These are phyloP conservation scores for Fragum sueziense DNA, from an alignment of 2,888 invertebrate species.

Conservation along the genomic window DNA sequence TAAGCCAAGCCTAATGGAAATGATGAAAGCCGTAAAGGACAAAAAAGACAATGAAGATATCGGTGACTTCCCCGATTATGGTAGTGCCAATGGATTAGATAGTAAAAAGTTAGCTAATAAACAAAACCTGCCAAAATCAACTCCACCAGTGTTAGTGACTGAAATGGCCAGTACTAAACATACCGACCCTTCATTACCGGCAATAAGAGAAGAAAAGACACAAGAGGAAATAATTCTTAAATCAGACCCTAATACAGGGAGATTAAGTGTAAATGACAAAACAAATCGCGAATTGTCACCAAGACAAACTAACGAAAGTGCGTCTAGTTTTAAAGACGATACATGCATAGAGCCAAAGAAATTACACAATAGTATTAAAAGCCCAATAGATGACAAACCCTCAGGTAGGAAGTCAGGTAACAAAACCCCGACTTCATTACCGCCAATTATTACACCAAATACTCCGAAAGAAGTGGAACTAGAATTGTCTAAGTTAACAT, in stretches of 20 bases:
- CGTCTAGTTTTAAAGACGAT: constrained; percentile 29
- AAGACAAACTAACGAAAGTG: constrained; percentile 1
- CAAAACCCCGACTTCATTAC: constrained; percentile 3
- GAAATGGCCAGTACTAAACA: constrained; percentile 44
- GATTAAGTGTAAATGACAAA: background rate
- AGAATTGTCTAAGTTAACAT: background rate
- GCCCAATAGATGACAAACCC: background rate
- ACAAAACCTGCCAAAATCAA: constrained; percentile 41
- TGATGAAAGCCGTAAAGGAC: constrained; percentile 6
- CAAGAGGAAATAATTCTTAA: constrained; percentile 61
- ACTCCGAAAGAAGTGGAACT: background rate
- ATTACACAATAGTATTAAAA: background rate
- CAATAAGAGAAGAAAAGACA: constrained; percentile 64
- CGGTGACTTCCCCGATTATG: background rate
- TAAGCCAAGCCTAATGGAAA: constrained; percentile 8
- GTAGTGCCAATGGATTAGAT: background rate
- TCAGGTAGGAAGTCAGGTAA: background rate
- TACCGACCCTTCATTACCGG: constrained; percentile 52
- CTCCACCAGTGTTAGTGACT: constrained; percentile 62
- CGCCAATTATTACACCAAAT: constrained; percentile 18
- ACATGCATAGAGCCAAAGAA: constrained; percentile 9
- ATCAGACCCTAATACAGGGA: background rate
- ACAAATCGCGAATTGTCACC: background rate
- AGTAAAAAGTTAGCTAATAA: constrained; percentile 20
- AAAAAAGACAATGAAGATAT: constrained; percentile 4